phyloP scores from a whole-genome alignment of 2,888 invertebrate genomes.

The Lacanobia wlatinum region DNA sequence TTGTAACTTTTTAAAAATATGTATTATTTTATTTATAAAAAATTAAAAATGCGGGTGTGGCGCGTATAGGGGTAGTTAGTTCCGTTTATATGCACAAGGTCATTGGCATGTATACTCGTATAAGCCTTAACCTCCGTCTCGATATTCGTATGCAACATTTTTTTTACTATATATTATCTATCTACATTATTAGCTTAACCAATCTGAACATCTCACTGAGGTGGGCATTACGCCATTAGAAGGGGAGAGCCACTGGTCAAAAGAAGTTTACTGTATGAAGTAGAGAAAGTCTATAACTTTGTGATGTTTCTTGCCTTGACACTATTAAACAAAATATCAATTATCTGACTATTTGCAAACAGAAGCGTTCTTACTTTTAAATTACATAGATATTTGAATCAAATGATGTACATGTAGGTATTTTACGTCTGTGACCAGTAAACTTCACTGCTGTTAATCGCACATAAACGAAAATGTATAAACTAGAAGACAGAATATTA shows the following conservation, averaged over 20 bases:
- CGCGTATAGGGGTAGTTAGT: too few relatives aligned
- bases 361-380: neutral
- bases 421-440: neutral
- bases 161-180: neutral
- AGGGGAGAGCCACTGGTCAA: slow-evolving; percentile 12
- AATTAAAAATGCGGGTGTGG: too few relatives aligned
- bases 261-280: slow-evolving; percentile 3
- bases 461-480: neutral
- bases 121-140: neutral
- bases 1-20: too few relatives aligned
- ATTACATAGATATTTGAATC: neutral
- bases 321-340: slow-evolving; percentile 23
- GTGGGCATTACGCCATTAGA: slow-evolving; percentile 34
- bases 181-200: neutral
- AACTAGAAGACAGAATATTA: neutral
- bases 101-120: too few relatives aligned
- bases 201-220: neutral
- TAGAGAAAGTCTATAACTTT: slow-evolving; percentile 17
- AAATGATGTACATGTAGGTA: too few relatives aligned
- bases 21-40: too few relatives aligned
- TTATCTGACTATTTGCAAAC: neutral
- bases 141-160: neutral
- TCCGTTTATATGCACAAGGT: too few relatives aligned
- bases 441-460: slow-evolving; percentile 12
- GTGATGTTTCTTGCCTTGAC: slow-evolving; percentile 24